Evolutionary conservation across 1,140 invertebrate species (phyloP).

Genomic region (Dinothrombium tinctorium): DNA sequence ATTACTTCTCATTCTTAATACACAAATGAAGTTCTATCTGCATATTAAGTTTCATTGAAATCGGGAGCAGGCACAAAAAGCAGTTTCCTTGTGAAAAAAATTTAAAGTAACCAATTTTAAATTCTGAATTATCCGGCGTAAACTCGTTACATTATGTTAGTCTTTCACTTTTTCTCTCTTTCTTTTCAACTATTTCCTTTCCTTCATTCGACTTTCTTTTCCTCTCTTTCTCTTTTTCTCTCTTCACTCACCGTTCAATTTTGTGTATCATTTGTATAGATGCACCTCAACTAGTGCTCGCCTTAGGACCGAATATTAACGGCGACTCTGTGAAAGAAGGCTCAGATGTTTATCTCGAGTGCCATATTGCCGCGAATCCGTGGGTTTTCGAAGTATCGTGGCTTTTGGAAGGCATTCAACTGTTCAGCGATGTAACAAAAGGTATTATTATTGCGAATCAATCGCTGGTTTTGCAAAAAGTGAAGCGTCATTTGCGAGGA

Average conservation of each 20-base stretch:
- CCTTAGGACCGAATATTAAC: conserved; percentile 47
- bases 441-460: conserved; percentile 53
- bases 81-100: no score
- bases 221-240: no score
- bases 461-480: conserved; percentile 23
- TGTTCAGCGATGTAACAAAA: conserved; percentile 39
- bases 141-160: no score
- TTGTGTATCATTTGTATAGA: conserved; percentile 29
- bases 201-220: no score
- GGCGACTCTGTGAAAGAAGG: conserved; percentile 2
- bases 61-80: no score
- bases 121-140: no score
- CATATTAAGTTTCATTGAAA: no score
- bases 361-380: conserved; percentile 51
- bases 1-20: no score
- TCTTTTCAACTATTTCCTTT: no score
- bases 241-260: not conserved
- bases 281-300: conserved; percentile 51
- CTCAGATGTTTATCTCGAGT: conserved; percentile 4
- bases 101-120: no score
- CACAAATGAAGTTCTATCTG: no score
- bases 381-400: conserved; percentile 48
- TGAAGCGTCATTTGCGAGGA: conserved; percentile 16
- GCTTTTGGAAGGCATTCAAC: conserved; percentile 38
- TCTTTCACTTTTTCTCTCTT: no score